Evolutionary conservation across 2,888 invertebrate genomes (phyloP).

Genomic region (Fragum whitleyi): DNA sequence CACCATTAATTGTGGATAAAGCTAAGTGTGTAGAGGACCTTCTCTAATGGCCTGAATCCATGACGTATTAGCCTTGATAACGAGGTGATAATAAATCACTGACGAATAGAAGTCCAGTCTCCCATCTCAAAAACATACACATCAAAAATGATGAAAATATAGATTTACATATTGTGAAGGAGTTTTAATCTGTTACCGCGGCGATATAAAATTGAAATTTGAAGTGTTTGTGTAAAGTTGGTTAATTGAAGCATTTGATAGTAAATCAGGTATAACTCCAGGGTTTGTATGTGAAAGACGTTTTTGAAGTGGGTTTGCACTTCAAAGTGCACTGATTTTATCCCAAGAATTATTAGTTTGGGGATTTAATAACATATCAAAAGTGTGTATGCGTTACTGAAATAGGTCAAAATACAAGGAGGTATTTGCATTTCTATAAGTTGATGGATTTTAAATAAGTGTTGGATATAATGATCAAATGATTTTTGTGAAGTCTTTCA

Average conservation of each 20-base stretch:
- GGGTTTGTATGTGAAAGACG: neutral
- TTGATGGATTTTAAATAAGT: no score
- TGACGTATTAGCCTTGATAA: neutral
- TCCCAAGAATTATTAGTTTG: neutral
- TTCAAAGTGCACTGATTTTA: neutral
- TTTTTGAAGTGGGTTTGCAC: neutral
- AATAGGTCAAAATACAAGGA: no score
- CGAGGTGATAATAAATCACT: neutral
- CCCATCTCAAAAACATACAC: neutral
- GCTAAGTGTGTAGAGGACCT: no score
- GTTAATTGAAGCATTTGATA: conserved; percentile 5
- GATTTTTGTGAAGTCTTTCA: no score
- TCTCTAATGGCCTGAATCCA: no score
- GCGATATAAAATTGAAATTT: conserved; percentile 14
- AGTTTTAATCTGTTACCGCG: conserved; percentile 14
- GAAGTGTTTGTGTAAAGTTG: conserved; percentile 12
- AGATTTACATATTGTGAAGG: conserved; percentile 1
- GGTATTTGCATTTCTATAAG: no score
- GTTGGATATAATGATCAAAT: no score
- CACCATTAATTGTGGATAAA: no score
- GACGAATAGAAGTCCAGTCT: neutral
- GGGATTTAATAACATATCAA: no score
- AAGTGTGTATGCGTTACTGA: no score
- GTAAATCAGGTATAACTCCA: neutral
- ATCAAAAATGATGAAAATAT: neutral